Evolutionary conservation across 2,797 vertebrate genomes (phyloP), one percentile per base, ranked within the genome.

Genomic region (Xenopus petersii): DNA sequence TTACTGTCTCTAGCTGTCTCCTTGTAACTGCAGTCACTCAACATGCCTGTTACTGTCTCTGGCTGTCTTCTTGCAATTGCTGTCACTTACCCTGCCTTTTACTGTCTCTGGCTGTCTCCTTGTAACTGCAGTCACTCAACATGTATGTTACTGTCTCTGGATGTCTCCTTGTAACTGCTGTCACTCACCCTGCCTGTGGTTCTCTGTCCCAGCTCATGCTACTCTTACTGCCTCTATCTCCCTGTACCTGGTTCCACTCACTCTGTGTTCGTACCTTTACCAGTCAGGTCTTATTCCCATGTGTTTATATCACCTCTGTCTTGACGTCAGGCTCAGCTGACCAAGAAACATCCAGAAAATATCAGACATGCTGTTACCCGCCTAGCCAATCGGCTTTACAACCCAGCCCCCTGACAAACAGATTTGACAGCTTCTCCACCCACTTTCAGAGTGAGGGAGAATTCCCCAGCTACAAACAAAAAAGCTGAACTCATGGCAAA

Each of bases 291-390:
- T 21, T 21, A 21, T 21, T 21, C 21, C 1, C 21, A 21, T 21
- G 21, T 75, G 67, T 51, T 65, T 60, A 49, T 49, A 49, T 61
- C 71, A 51, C 64, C 48, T 64, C 56, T 13, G 24, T 75, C 64
- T 46, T 61, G 78, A 84, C 89, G 91, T 92, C 89, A 91, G 77
- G 0, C 67, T 82, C 86, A 88, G 83, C 81, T 83, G 83, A 85
- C 76, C 48, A 71, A 74, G 70, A 80, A 70, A 63, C 66, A 66
- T 82, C 73, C 73, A 74, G 71, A 75, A 79, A 79, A 78, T 86
- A 79, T 87, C 58, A 79, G 51, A 24, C 76, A 83, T 83, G 80
- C 81, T 6, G 8, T 10, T 75, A 72, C 69, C 81, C 80, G 79
- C 84, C 85, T 81, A 56, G 49, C 75, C 75, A 70, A 74, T 71